These are phyloP conservation scores for Sphaeridia pumilis DNA, from an alignment of 2,888 invertebrate species.

Conservation along the genomic window DNA sequence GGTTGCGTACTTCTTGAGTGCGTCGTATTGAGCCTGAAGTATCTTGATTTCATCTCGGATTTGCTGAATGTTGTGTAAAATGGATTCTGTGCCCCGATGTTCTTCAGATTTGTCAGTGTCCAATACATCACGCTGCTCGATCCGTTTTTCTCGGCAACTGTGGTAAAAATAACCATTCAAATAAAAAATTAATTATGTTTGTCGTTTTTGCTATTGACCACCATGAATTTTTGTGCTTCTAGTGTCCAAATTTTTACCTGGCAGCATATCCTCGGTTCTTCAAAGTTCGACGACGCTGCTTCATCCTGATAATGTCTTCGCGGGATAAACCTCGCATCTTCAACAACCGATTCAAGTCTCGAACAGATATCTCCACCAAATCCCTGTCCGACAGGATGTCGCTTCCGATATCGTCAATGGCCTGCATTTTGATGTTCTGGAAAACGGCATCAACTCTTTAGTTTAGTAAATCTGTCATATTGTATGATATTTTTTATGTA, in stretches of 20 bases:
- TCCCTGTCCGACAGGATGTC: conserved; percentile 81
- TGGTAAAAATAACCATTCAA: no score
- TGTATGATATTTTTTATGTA: no score
- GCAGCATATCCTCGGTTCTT: conserved; percentile 96
- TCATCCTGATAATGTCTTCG: conserved; percentile 85
- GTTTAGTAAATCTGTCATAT: background rate
- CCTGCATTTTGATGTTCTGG: no score
- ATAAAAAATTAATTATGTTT: no score
- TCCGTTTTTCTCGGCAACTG: conserved; percentile 79
- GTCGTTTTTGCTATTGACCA: background rate
- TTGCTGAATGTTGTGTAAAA: conserved; percentile 63
- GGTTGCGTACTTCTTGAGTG: conserved; percentile 69
- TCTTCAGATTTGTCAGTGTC: conserved; percentile 78
- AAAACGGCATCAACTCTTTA: no score
- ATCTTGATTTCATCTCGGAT: conserved; percentile 67
- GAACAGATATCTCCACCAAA: conserved; percentile 75
- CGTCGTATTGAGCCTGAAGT: conserved; percentile 68
- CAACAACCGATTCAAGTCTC: conserved; percentile 78
- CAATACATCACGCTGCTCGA: conserved; percentile 85
- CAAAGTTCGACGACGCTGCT: conserved; percentile 82
- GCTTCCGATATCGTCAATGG: no score
- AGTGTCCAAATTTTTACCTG: no score
- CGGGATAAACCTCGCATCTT: conserved; percentile 73
- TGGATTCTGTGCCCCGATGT: conserved; percentile 67
- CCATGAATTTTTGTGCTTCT: background rate